phyloP scores from a whole-genome alignment of 2,113 vertebrate genomes.

The Xenopus borealis region DNA sequence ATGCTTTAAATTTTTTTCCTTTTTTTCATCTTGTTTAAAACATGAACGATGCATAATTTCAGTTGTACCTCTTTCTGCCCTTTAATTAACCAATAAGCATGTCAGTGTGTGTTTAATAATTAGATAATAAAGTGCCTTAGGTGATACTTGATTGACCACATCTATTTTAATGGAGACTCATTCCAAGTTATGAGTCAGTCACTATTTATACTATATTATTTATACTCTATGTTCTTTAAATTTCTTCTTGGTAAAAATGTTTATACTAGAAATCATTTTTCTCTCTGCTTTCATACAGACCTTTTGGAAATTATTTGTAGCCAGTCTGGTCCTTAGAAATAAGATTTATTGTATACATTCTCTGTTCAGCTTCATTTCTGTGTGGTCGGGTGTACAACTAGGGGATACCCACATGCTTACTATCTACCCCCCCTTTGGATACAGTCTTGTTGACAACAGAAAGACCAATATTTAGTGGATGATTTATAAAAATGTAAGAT shows the following conservation, averaged over 20 bases:
- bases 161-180: slow-evolving; percentile 5
- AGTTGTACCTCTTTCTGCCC: slow-evolving; percentile 50
- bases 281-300: neutral
- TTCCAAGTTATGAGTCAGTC: slow-evolving; percentile 16
- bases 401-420: too few species aligned
- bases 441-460: too few species aligned
- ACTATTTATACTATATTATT: slow-evolving; percentile 6
- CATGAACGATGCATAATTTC: slow-evolving; percentile 55
- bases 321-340: too few species aligned
- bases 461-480: too few species aligned
- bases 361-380: too few species aligned
- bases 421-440: too few species aligned
- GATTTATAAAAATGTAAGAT: too few species aligned
- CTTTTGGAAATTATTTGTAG: too few species aligned
- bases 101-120: slow-evolving; percentile 40
- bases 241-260: neutral
- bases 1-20: slow-evolving; percentile 64
- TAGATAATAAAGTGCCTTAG: slow-evolving; percentile 43
- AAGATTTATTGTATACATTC: too few species aligned
- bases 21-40: slow-evolving; percentile 56
- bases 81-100: slow-evolving; percentile 54
- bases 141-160: slow-evolving; percentile 20
- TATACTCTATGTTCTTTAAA: neutral
- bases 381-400: too few species aligned
- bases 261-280: slow-evolving; percentile 11